Evolutionary conservation across 2,113 vertebrate genomes (phyloP).

Genomic region (Nothocercus nigrocapillus): DNA sequence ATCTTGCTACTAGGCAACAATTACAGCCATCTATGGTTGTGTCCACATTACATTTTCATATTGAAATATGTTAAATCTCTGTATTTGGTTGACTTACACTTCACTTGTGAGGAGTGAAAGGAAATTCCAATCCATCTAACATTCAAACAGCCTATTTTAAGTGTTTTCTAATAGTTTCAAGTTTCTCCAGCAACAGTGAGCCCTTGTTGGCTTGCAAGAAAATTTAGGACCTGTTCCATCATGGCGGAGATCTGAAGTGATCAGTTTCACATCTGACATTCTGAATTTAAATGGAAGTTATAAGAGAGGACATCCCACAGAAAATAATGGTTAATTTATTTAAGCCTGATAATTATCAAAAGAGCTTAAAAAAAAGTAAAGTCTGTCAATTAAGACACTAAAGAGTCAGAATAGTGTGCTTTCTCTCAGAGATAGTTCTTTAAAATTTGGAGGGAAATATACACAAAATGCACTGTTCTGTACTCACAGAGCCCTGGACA

Average conservation of each 20-base stretch:
- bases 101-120: neutral
- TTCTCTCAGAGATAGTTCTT: neutral
- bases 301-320: neutral
- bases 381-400: neutral
- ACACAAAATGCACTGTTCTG: neutral
- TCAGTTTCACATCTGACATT: conserved; percentile 79
- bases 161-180: conserved; percentile 76
- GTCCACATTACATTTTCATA: neutral
- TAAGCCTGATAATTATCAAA: neutral
- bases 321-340: neutral
- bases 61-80: neutral
- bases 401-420: neutral
- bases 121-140: neutral
- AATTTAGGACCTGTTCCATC: conserved; percentile 73
- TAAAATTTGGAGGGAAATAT: neutral
- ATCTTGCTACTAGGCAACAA: neutral
- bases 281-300: neutral
- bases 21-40: neutral
- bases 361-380: neutral
- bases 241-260: neutral
- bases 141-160: conserved; percentile 65
- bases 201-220: conserved; percentile 79
- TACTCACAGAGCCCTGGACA: neutral
- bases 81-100: neutral
- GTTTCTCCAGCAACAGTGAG: conserved; percentile 79